These are phyloP conservation scores for Scolopax mira DNA, from an alignment of 2,113 vertebrate genomes.

Conservation along the genomic window DNA sequence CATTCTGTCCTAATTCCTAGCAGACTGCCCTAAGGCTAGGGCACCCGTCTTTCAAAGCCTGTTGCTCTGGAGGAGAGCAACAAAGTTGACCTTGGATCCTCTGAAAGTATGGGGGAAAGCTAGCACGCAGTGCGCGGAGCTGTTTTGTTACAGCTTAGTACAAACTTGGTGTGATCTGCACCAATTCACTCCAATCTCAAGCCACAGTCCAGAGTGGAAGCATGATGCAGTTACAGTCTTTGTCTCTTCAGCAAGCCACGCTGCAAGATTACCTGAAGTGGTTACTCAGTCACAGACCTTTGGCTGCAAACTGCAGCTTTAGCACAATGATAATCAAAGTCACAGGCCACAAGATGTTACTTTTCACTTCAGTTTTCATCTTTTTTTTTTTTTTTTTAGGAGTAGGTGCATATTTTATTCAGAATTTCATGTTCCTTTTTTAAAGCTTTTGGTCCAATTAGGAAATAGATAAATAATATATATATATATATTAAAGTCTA, in stretches of 20 bases:
- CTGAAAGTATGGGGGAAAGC: not conserved
- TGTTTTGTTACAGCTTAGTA: not conserved
- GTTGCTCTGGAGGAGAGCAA: not conserved
- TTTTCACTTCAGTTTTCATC: not conserved
- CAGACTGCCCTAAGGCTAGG: not conserved
- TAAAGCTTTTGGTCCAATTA: not conserved
- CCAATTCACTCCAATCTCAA: not conserved
- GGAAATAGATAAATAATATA: not conserved
- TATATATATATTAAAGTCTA: not conserved
- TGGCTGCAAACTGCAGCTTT: not conserved
- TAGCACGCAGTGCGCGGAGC: not conserved
- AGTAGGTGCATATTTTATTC: not conserved
- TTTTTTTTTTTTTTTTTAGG: not conserved
- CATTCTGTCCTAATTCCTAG: not conserved
- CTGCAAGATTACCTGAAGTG: not conserved
- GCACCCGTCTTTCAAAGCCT: not conserved
- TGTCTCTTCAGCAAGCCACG: not conserved
- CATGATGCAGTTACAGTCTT: not conserved
- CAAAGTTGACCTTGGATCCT: fast-evolving
- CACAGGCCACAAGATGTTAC: not conserved
- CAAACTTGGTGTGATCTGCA: not conserved
- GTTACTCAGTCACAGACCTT: not conserved
- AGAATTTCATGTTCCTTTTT: not conserved
- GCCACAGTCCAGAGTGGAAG: not conserved
- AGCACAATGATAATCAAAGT: not conserved